These are phyloP conservation scores for Troilus luridus DNA, from an alignment of 2,888 invertebrate genomes.

Conservation along the genomic window DNA sequence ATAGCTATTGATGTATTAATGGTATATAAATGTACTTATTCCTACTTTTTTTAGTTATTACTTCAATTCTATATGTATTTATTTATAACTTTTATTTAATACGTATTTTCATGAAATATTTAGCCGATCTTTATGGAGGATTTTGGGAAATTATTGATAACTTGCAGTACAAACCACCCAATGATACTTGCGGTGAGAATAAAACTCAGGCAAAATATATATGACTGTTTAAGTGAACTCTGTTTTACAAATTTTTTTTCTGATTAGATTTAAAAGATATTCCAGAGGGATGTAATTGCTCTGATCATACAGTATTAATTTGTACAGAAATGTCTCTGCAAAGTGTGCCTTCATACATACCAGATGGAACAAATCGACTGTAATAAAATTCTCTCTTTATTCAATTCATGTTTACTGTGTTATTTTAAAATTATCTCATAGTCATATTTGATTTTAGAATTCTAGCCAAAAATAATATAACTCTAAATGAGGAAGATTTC, in stretches of 20 bases:
- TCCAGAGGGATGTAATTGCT: conserved; percentile 66
- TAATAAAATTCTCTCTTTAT: conserved; percentile 64
- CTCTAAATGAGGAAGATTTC: conserved; percentile 55
- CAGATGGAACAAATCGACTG: conserved; percentile 67
- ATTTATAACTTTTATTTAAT: not conserved
- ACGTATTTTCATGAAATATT: not conserved
- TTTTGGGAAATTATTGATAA: conserved; percentile 66
- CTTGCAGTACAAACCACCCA: conserved; percentile 50
- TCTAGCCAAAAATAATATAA: conserved; percentile 68
- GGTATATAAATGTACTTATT: not conserved
- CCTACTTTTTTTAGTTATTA: not conserved
- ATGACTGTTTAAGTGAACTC: not conserved
- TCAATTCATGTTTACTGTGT: not conserved
- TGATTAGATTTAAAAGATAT: conserved; percentile 66
- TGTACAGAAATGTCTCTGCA: conserved; percentile 31
- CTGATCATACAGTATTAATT: conserved; percentile 61
- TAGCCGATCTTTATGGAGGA: conserved; percentile 68
- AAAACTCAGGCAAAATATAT: not conserved
- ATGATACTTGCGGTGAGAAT: conserved; percentile 61
- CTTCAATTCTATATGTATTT: not conserved
- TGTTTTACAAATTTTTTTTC: conserved; percentile 29
- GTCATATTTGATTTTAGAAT: conserved; percentile 67
- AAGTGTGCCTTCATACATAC: conserved; percentile 67
- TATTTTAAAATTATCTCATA: not conserved
- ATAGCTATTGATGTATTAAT: not conserved